These are phyloP conservation scores for Electrona antarctica DNA, from an alignment of 2,113 vertebrate genomes.

Conservation along the genomic window DNA sequence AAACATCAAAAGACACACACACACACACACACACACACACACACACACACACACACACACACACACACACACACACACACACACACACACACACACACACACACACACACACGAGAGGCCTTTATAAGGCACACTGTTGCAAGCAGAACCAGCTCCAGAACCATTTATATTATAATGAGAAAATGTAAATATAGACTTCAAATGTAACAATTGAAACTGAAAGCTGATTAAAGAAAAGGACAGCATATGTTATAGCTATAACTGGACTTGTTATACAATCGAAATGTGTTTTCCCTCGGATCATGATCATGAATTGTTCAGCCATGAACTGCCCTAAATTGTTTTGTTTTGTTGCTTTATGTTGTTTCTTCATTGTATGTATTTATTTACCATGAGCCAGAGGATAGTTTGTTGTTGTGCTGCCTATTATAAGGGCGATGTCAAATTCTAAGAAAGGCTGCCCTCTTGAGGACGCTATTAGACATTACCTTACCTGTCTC, in stretches of 20 bases:
- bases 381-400: too few relatives aligned
- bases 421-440: not conserved
- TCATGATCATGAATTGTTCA: too few relatives aligned
- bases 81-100: not conserved
- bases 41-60: slow-evolving; percentile 7
- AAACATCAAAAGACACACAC: not conserved
- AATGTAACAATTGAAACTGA: too few relatives aligned
- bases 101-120: not conserved
- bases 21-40: not conserved
- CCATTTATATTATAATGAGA: too few relatives aligned
- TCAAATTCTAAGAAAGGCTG: slow-evolving; percentile 45
- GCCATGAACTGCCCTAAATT: not conserved
- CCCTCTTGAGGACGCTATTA: slow-evolving; percentile 55
- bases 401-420: not conserved
- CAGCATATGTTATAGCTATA: too few relatives aligned
- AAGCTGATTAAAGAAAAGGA: too few relatives aligned
- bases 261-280: too few relatives aligned
- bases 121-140: too few relatives aligned
- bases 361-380: not conserved
- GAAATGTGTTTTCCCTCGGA: too few relatives aligned
- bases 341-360: not conserved
- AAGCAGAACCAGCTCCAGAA: too few relatives aligned
- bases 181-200: too few relatives aligned
- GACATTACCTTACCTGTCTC: slow-evolving; percentile 9
- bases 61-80: not conserved